Evolutionary conservation across 2,797 vertebrate species (phyloP).

Genomic region (Karalla daura): DNA sequence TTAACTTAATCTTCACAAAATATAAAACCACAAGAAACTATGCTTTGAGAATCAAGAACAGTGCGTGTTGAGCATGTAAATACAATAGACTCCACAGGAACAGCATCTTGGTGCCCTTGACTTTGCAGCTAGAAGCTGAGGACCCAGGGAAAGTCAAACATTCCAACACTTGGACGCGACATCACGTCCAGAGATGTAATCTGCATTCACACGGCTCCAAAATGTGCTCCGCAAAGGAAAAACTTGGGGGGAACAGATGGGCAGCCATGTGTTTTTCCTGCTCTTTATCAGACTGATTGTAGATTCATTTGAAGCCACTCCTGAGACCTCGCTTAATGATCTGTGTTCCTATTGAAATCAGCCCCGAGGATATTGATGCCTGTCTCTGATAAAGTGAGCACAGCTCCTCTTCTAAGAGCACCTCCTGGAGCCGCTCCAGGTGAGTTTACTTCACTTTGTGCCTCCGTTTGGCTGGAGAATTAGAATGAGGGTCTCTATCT

Average conservation of each 20-base stretch:
- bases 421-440: slow-evolving; percentile 64
- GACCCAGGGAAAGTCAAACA: too few species aligned
- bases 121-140: too few species aligned
- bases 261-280: slow-evolving; percentile 36
- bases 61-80: too few species aligned
- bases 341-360: slow-evolving; percentile 73
- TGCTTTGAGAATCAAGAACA: too few species aligned
- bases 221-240: slow-evolving; percentile 22
- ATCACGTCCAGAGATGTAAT: slow-evolving; percentile 26
- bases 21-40: too few species aligned
- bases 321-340: slow-evolving; percentile 71
- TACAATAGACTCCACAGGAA: too few species aligned
- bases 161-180: slow-evolving; percentile 37
- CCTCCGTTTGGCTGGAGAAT: slow-evolving; percentile 57
- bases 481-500: slow-evolving; percentile 32
- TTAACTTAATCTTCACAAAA: too few species aligned
- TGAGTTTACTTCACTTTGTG: slow-evolving; percentile 55
- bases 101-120: too few species aligned
- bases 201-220: slow-evolving; percentile 20
- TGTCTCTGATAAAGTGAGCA: slow-evolving; percentile 69
- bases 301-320: slow-evolving; percentile 66
- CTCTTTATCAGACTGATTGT: slow-evolving; percentile 57
- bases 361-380: slow-evolving; percentile 66
- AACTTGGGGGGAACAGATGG: slow-evolving; percentile 62
- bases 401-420: slow-evolving; percentile 60